A percentile compares a stretch with the other conserved stretches of the same genome.
Evolutionary conservation across 1,140 invertebrate genomes (phyloP).

Genomic region (Sycophila sp.): DNA sequence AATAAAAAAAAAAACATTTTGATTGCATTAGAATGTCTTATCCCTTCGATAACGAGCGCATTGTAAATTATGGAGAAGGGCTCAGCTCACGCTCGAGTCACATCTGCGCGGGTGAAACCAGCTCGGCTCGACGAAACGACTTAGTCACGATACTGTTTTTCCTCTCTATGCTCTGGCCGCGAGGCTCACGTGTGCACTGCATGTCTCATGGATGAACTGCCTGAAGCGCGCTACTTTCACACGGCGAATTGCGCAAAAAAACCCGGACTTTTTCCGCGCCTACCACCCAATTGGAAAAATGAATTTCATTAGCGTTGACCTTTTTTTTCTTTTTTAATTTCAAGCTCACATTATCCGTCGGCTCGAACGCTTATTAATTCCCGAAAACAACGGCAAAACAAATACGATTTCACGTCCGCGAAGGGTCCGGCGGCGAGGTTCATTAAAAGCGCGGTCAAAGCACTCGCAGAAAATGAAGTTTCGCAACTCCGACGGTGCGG

Average conservation of each 20-base stretch:
- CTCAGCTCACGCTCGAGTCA: neutral
- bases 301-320: too few relatives aligned
- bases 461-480: constrained; percentile 19
- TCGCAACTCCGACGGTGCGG: neutral
- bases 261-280: too few relatives aligned
- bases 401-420: too few relatives aligned
- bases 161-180: neutral
- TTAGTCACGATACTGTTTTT: constrained; percentile 19
- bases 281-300: too few relatives aligned
- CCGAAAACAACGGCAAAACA: too few relatives aligned
- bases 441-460: neutral
- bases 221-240: constrained; percentile 8
- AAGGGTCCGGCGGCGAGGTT: too few relatives aligned
- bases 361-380: too few relatives aligned
- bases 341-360: too few relatives aligned
- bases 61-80: neutral
- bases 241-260: constrained; percentile 1
- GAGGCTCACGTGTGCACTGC: constrained; percentile 24
- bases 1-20: too few relatives aligned
- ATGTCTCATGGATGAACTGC: constrained; percentile 35
- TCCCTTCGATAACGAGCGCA: too few relatives aligned
- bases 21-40: too few relatives aligned
- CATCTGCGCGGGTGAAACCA: neutral
- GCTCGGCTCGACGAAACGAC: neutral
- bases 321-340: too few relatives aligned